These are phyloP conservation scores for Vidua chalybeata DNA, from an alignment of 2,113 vertebrate species.

Conservation along the genomic window DNA sequence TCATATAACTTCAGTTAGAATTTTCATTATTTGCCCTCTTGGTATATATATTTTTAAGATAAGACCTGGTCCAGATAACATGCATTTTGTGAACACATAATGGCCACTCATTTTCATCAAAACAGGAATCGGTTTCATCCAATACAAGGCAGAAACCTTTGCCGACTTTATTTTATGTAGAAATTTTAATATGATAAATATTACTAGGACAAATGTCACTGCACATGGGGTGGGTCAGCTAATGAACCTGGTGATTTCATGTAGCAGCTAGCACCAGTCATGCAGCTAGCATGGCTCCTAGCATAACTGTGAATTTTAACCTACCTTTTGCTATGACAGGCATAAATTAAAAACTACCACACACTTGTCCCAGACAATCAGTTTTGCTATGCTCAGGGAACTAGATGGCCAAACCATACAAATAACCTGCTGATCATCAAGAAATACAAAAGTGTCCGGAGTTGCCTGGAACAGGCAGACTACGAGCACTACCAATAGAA, in stretches of 20 bases:
- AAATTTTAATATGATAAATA: background rate
- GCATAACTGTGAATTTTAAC: background rate
- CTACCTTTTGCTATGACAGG: background rate
- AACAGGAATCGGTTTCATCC: background rate
- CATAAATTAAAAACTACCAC: accelerated
- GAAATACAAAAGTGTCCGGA: background rate
- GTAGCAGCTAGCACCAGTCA: background rate
- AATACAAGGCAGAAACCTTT: accelerated
- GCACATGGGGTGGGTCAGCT: background rate
- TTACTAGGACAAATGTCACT: background rate
- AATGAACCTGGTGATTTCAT: background rate
- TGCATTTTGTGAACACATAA: background rate
- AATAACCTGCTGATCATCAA: background rate
- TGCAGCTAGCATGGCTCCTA: background rate
- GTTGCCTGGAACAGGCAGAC: background rate
- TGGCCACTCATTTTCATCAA: background rate
- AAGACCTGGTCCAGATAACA: background rate
- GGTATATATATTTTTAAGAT: background rate
- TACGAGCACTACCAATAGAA: accelerated
- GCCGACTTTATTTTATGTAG: background rate
- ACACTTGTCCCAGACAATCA: background rate
- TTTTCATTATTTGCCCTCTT: constrained; percentile 30
- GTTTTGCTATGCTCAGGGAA: background rate
- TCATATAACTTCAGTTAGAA: constrained; percentile 21
- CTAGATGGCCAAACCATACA: background rate